Conservation (phyloP, 2,797 vertebrate genomes). For the Synanceia verrucosa region DNA sequence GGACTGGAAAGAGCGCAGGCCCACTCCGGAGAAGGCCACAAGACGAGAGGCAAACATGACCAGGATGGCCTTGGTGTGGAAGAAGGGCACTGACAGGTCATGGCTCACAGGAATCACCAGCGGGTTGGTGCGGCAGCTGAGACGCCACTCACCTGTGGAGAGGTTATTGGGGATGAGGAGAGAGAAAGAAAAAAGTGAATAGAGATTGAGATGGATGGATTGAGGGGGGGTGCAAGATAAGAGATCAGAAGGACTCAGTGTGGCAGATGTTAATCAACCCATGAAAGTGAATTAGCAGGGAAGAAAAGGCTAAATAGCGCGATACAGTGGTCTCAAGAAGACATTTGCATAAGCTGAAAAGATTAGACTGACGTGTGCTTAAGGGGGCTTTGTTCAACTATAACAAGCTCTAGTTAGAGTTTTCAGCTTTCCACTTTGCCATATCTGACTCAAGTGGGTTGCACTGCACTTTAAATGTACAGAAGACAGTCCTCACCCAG, state of each 20-base stretch:
- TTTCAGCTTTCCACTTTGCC: background rate
- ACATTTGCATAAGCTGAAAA: constrained; percentile 17
- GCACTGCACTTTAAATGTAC: background rate
- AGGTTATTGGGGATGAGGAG: background rate
- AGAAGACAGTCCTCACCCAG: constrained; percentile 80
- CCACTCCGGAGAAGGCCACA: constrained; percentile 97
- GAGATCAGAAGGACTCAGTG: background rate
- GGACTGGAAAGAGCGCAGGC: constrained; percentile 97
- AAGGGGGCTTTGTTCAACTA: background rate
- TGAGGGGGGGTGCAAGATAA: background rate
- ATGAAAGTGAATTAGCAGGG: background rate
- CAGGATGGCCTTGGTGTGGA: constrained; percentile 93
- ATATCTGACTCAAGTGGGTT: background rate
- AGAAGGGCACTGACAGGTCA: constrained; percentile 96
- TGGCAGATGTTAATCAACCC: constrained; percentile 2
- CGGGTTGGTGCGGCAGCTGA: constrained; percentile 98
- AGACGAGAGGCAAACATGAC: constrained; percentile 91
- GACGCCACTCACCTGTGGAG: constrained; percentile 89
- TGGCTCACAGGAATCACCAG: constrained; percentile 97
- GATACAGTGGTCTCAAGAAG: background rate
- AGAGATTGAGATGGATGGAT: background rate
- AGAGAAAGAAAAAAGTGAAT: constrained; percentile 14
- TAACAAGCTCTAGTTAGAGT: background rate
- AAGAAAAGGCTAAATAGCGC: constrained; percentile 5
- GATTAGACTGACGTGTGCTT: constrained; percentile 6